Evolutionary conservation across 1,140 invertebrate species (phyloP).

Genomic region (Mercenaria mercenaria): DNA sequence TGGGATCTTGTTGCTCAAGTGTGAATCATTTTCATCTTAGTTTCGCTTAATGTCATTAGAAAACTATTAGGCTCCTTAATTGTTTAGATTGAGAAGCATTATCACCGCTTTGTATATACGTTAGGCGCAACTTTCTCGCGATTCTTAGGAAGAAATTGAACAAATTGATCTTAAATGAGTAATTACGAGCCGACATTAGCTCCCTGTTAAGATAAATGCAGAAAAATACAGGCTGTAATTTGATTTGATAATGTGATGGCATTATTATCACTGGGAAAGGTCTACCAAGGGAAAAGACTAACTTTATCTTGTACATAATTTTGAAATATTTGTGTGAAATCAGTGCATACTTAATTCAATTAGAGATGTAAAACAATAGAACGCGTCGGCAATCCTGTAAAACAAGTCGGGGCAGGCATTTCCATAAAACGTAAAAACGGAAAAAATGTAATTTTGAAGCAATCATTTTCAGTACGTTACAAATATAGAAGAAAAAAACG

Average conservation of each 20-base stretch:
- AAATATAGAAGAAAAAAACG: too few relatives aligned
- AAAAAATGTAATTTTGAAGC: too few relatives aligned
- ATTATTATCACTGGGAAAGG: not conserved
- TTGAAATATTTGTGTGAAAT: conserved; percentile 31
- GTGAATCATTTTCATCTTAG: conserved; percentile 14
- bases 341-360: not conserved
- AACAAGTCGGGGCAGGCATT: too few relatives aligned
- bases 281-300: conserved; percentile 4
- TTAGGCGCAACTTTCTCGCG: conserved; percentile 10
- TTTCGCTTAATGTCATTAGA: conserved; percentile 16
- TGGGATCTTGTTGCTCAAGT: not conserved
- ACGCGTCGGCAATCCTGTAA: not conserved
- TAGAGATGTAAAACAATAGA: not conserved
- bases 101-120: conserved; percentile 37
- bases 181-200: conserved; percentile 17
- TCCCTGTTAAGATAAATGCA: conserved; percentile 35
- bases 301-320: conserved; percentile 5
- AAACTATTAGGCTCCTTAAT: conserved; percentile 34
- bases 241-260: conserved; percentile 26
- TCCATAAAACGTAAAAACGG: too few relatives aligned
- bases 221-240: conserved; percentile 46
- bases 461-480: too few relatives aligned
- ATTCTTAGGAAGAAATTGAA: conserved; percentile 33
- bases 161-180: conserved; percentile 42
- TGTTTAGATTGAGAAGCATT: conserved; percentile 36